Conservation (phyloP, 2,113 vertebrate genomes). For the Mugil cephalus region DNA sequence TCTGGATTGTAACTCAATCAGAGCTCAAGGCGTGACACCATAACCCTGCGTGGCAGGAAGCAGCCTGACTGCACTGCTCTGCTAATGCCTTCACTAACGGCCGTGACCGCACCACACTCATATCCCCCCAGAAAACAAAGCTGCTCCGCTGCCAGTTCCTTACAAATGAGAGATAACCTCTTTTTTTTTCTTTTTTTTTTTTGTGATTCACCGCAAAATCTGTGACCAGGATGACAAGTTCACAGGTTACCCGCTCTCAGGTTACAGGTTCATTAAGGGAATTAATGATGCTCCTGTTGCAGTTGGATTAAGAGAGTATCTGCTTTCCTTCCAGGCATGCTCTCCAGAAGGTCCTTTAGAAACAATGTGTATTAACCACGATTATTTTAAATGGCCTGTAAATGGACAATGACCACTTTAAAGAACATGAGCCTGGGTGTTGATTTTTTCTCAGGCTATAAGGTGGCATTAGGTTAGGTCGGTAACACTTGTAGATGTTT, state of each 20-base stretch:
- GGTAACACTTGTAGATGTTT: conserved; percentile 81
- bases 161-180: conserved; percentile 74
- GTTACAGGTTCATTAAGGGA: conserved; percentile 81
- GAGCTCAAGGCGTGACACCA: conserved; percentile 82
- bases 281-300: conserved; percentile 79
- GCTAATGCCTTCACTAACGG: conserved; percentile 87
- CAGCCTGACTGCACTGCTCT: conserved; percentile 74
- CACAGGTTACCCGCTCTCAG: conserved; percentile 76
- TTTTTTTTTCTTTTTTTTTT: conserved; percentile 64
- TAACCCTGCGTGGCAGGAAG: conserved; percentile 79
- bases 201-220: conserved; percentile 76
- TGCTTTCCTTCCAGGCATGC: conserved; percentile 67
- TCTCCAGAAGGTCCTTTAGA: conserved; percentile 43
- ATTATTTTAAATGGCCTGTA: conserved; percentile 70
- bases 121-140: conserved; percentile 77
- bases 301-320: conserved; percentile 77
- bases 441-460: conserved; percentile 72
- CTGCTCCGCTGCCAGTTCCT: conserved; percentile 69
- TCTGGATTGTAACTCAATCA: conserved; percentile 89
- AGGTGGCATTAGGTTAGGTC: conserved; percentile 70
- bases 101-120: conserved; percentile 84
- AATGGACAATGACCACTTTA: conserved; percentile 55
- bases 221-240: conserved; percentile 74
- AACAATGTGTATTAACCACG: conserved; percentile 50
- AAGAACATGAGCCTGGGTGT: conserved; percentile 53